A percentile compares a stretch with the other conserved stretches of the same genome.
These are phyloP conservation scores for Synanceia verrucosa DNA, from an alignment of 2,797 vertebrate species.

Conservation along the genomic window DNA sequence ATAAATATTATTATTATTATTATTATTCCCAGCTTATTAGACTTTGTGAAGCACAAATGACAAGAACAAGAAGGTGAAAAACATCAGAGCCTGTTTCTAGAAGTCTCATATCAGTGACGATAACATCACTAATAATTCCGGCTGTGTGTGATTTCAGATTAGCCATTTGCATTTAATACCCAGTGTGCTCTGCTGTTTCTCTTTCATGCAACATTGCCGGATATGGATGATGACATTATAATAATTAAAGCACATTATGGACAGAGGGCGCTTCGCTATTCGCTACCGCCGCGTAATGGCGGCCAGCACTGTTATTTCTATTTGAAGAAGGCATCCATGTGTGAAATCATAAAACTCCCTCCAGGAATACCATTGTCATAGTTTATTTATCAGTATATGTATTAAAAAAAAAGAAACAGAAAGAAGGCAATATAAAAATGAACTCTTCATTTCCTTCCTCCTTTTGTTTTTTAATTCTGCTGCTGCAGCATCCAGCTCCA, in stretches of 20 bases:
- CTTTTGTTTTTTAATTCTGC: slow-evolving; percentile 80
- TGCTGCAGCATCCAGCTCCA: slow-evolving; percentile 82
- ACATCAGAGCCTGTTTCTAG: slow-evolving; percentile 30
- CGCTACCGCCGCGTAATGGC: slow-evolving; percentile 76
- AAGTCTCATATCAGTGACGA: slow-evolving; percentile 59
- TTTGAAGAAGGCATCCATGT: slow-evolving; percentile 81
- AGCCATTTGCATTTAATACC: slow-evolving; percentile 83
- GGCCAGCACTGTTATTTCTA: slow-evolving; percentile 81
- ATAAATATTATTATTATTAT: not conserved
- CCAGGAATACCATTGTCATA: slow-evolving; percentile 80
- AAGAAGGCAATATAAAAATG: slow-evolving; percentile 60
- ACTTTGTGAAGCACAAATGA: slow-evolving; percentile 4
- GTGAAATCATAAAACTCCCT: slow-evolving; percentile 86
- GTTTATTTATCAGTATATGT: slow-evolving; percentile 74
- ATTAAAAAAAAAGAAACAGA: slow-evolving; percentile 64
- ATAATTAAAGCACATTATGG: slow-evolving; percentile 86
- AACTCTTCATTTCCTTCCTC: slow-evolving; percentile 67
- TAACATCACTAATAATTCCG: slow-evolving; percentile 79
- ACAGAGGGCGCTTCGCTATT: slow-evolving; percentile 74
- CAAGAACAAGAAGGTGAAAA: slow-evolving; percentile 18
- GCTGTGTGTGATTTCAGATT: slow-evolving; percentile 80
- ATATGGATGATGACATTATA: slow-evolving; percentile 85
- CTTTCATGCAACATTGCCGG: slow-evolving; percentile 78
- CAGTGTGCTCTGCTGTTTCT: slow-evolving; percentile 72
- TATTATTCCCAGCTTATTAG: no score